Percentiles rank a stretch among this genome's conserved stretches.
Conservation (phyloP, 2,888 invertebrate genomes). For the Adela reaumurella region DNA sequence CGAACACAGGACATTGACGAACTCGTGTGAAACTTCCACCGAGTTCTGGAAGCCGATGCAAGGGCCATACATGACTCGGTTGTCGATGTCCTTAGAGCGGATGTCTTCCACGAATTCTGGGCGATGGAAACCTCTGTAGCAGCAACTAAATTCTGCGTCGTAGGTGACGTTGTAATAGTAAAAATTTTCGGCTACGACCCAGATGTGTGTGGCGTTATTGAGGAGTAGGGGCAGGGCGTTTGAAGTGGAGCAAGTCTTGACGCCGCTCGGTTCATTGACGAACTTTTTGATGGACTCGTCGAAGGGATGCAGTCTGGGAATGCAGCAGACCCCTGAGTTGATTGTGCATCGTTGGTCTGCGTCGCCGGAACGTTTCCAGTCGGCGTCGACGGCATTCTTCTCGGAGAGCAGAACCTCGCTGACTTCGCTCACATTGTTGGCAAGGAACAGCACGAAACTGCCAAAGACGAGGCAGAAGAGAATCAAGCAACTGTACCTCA, state of each 20-base stretch:
- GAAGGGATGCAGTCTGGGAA: slow-evolving; percentile 61
- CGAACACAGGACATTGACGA: slow-evolving; percentile 64
- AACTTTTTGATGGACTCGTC: slow-evolving; percentile 54
- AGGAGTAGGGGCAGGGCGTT: slow-evolving; percentile 47
- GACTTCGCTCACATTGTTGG: no score
- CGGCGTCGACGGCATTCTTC: no score
- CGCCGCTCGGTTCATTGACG: slow-evolving; percentile 39
- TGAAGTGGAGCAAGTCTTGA: slow-evolving; percentile 49
- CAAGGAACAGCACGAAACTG: no score
- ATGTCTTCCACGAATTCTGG: slow-evolving; percentile 40
- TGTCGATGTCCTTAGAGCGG: slow-evolving; percentile 36
- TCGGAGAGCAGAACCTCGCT: no score
- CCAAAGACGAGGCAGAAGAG: no score
- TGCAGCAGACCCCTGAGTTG: slow-evolving; percentile 63
- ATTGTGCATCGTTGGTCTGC: no score
- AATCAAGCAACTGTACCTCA: no score
- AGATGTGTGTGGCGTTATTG: slow-evolving; percentile 58
- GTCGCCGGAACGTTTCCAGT: no score
- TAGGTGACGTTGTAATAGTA: slow-evolving; percentile 45
- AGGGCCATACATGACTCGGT: slow-evolving; percentile 40
- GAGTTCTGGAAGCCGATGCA: slow-evolving; percentile 48
- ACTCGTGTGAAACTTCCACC: slow-evolving; percentile 57
- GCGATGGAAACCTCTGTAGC: slow-evolving; percentile 59
- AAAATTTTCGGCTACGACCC: slow-evolving; percentile 43
- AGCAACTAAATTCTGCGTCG: slow-evolving; percentile 50